Conservation (phyloP, 2,797 vertebrate species). For the Onychomys arenicola region DNA sequence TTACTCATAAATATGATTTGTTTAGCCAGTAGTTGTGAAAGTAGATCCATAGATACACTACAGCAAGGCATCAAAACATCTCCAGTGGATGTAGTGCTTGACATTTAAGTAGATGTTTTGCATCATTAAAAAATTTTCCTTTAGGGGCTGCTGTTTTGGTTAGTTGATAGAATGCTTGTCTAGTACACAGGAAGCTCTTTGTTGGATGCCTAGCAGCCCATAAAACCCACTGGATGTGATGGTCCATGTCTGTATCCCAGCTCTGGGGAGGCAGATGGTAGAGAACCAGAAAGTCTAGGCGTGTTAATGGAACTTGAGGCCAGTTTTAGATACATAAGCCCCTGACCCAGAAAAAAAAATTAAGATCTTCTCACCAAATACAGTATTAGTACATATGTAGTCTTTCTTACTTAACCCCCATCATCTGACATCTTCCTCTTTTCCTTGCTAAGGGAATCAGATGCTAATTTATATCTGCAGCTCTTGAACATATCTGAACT, state of each 20-base stretch:
- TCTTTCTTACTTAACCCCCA: neutral
- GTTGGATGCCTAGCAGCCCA: neutral
- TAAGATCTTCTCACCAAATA: neutral
- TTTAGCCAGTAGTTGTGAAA: constrained; percentile 29
- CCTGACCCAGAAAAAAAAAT: neutral
- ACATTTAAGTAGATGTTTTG: neutral
- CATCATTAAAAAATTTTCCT: neutral
- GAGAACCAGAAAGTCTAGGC: neutral
- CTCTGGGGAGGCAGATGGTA: neutral
- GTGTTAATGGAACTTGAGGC: neutral
- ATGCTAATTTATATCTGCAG: neutral
- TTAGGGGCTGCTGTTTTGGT: neutral
- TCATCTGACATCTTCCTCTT: neutral
- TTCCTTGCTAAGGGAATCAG: neutral
- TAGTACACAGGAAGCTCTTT: neutral
- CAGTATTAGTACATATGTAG: neutral
- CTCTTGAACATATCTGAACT: neutral
- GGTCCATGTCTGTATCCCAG: neutral
- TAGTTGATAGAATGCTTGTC: neutral
- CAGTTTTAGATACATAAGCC: neutral
- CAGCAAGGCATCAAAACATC: neutral
- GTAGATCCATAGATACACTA: neutral
- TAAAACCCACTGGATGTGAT: neutral
- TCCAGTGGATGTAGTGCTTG: neutral
- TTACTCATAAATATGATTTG: neutral